These are phyloP conservation scores for Eucidaris tribuloides DNA, from an alignment of 35 echinoderm and acorn worm species.

Conservation along the genomic window DNA sequence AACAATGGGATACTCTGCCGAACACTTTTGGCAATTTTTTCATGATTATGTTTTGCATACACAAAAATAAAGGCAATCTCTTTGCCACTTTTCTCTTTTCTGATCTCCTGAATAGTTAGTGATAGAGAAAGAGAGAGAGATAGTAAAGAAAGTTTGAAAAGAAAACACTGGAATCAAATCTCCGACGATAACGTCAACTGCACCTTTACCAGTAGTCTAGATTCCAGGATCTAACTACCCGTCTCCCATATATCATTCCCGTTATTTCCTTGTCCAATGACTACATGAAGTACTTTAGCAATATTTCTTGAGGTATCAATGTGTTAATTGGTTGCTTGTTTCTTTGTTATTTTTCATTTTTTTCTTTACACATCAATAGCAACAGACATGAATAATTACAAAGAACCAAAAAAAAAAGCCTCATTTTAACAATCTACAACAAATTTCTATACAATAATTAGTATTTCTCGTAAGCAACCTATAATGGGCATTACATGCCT, in stretches of 20 bases:
- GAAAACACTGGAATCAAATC: too few species aligned
- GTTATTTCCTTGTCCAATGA: slow-evolving; percentile 9
- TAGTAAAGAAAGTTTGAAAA: not conserved
- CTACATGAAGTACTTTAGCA: slow-evolving; percentile 17
- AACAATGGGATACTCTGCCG: too few species aligned
- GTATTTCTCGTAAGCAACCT: slow-evolving; percentile 2
- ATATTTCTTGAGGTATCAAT: slow-evolving; percentile 23
- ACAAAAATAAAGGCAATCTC: slow-evolving; percentile 20
- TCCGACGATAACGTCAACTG: too few species aligned
- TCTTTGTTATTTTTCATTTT: not conserved
- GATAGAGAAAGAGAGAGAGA: not conserved
- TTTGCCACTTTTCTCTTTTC: not conserved
- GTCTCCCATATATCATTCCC: too few species aligned
- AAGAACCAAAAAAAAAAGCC: slow-evolving; percentile 4
- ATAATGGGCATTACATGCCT: slow-evolving; percentile 17
- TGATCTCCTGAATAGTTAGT: not conserved
- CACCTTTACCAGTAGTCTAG: too few species aligned
- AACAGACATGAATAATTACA: not conserved
- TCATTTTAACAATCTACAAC: slow-evolving; percentile 21
- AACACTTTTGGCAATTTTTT: too few species aligned
- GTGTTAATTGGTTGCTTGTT: not conserved
- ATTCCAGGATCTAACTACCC: too few species aligned
- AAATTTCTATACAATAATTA: slow-evolving; percentile 14
- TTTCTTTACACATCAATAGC: not conserved
- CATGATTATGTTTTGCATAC: slow-evolving; percentile 11